phyloP scores from a whole-genome alignment of 2,888 invertebrate species.

The Pyralis farinalis region DNA sequence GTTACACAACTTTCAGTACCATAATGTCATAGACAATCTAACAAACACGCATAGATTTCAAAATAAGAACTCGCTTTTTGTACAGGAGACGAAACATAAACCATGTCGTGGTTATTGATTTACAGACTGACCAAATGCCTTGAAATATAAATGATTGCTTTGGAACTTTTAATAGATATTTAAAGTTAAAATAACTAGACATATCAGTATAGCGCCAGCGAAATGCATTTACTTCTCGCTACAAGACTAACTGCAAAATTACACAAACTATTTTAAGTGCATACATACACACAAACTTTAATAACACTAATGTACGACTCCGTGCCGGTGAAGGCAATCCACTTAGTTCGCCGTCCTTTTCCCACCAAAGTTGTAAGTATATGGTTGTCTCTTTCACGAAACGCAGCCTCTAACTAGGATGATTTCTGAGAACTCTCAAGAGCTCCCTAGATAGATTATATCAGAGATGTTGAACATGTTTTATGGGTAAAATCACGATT shows the following conservation, averaged over 20 bases:
- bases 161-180: not conserved
- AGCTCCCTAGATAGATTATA: slow-evolving; percentile 42
- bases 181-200: not conserved
- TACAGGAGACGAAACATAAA: no score
- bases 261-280: slow-evolving; percentile 24
- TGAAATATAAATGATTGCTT: no score
- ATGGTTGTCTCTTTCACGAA: slow-evolving; percentile 27
- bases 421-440: slow-evolving; percentile 56
- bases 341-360: slow-evolving; percentile 39
- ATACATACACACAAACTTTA: slow-evolving; percentile 29
- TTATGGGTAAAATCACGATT: slow-evolving; percentile 36
- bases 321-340: slow-evolving; percentile 60
- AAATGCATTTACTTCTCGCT: slow-evolving; percentile 14
- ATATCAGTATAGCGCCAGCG: slow-evolving; percentile 11
- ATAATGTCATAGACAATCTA: no score
- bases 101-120: no score
- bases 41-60: no score
- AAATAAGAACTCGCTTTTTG: no score
- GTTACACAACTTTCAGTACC: no score
- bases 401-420: slow-evolving; percentile 50
- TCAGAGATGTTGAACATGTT: slow-evolving; percentile 40
- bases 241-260: slow-evolving; percentile 16
- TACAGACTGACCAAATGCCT: no score
- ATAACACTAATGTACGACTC: slow-evolving; percentile 35
- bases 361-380: slow-evolving; percentile 18